Evolutionary conservation across 2,113 vertebrate genomes (phyloP).

Genomic region (Condylura cristata): DNA sequence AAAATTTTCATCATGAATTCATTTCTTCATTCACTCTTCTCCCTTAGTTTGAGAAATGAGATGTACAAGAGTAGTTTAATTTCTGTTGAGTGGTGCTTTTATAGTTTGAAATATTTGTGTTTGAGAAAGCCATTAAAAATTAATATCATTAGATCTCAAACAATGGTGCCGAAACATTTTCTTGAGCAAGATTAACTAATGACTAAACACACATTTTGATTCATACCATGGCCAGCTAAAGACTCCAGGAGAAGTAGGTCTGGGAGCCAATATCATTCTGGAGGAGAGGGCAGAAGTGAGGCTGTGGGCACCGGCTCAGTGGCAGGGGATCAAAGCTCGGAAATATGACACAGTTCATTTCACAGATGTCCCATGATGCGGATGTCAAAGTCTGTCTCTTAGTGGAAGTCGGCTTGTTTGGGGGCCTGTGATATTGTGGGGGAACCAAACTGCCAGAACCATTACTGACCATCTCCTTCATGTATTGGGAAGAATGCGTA

Average conservation of each 20-base stretch:
- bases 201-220: background rate
- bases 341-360: background rate
- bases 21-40: background rate
- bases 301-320: background rate
- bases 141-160: slow-evolving; percentile 3
- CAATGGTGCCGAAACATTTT: background rate
- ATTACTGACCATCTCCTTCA: background rate
- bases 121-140: background rate
- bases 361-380: background rate
- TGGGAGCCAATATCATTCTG: background rate
- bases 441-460: background rate
- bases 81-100: slow-evolving; percentile 44
- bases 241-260: background rate
- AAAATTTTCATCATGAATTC: background rate
- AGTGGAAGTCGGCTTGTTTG: background rate
- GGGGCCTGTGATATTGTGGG: background rate
- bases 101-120: slow-evolving; percentile 40
- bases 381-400: background rate
- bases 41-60: background rate
- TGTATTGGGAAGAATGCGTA: background rate
- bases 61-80: background rate
- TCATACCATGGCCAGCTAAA: background rate
- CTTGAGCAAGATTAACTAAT: background rate
- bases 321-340: background rate
- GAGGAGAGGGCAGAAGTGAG: background rate